These are phyloP conservation scores for Metallyticus violacea DNA, from an alignment of 2,888 invertebrate species.

Conservation along the genomic window DNA sequence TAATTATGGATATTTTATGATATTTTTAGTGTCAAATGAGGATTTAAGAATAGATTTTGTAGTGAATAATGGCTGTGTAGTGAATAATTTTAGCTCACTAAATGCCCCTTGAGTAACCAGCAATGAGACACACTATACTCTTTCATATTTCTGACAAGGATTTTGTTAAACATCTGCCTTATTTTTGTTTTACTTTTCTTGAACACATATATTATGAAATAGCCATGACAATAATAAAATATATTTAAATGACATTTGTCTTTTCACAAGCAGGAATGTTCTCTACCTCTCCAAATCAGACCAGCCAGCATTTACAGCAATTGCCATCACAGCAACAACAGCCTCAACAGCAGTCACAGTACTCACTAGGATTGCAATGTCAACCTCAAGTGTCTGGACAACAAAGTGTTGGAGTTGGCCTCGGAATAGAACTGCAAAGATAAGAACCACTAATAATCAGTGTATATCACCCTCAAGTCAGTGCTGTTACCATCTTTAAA, in stretches of 20 bases:
- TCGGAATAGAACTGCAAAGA: conserved; percentile 31
- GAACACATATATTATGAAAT: neutral
- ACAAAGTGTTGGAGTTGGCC: conserved; percentile 16
- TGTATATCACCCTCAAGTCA: neutral
- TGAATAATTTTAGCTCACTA: no score
- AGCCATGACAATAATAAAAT: neutral
- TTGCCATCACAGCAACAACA: conserved; percentile 43
- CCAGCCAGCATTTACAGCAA: conserved; percentile 49
- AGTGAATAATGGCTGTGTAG: no score
- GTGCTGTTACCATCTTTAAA: neutral
- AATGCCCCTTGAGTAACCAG: no score
- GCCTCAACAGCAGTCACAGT: conserved; percentile 34
- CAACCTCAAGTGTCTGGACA: conserved; percentile 12
- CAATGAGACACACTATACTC: no score
- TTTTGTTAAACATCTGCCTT: no score
- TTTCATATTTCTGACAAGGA: no score
- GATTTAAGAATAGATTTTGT: no score
- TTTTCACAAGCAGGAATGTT: conserved; percentile 44
- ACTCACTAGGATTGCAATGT: conserved; percentile 14
- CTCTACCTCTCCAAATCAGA: conserved; percentile 44
- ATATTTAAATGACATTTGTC: neutral
- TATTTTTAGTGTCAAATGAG: no score
- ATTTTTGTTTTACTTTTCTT: neutral
- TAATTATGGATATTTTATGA: no score
- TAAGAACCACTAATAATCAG: conserved; percentile 6